Evolutionary conservation across 92 coral and sea anemone genomes (phyloP), one percentile per base, ranked within the genome.

Genomic region (Epizoanthus fatuus): DNA sequence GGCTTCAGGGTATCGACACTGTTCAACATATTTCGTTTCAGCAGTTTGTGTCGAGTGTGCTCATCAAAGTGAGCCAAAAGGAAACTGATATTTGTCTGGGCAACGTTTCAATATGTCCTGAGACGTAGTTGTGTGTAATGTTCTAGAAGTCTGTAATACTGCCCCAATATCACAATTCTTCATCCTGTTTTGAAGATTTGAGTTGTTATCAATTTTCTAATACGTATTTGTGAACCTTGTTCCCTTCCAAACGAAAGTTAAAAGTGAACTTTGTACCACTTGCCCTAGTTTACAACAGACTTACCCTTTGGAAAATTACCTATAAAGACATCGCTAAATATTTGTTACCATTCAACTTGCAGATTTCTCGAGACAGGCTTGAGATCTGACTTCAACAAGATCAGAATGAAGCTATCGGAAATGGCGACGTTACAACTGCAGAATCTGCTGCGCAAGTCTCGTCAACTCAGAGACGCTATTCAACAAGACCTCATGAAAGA

Each of bases 331-430:
- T 58, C 25, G 1, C 25, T 83, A 59, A 45, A 55, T 4, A 52
- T 60, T 2, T 75, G 51, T 72, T 57, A 38, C 20, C 45, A 7
- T n/a, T 89, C 45, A 37, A 19, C 52, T 83, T 84, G 47, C 86
- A 97, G 99, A 90, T 97, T 95, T 84, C 91, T 97, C 89, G 98
- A 95, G 75, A 95, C 99, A 25, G 99, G 99, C 13, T 81, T 89
- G 54, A 95, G 98, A 59, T 97, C 99, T 6, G 99, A 97, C 82
- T 97, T 97, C 92, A 97, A 95, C 93, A 95, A 96, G 86, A 94
- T 97, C 87, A 88, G 99, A 86, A 92, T 94, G 83, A 97, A 97
- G 82, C 84, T 97, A 47, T 94, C 99, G 40, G 99, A 97, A 76
- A 97, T 97, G 95, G 97, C 93, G 4, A 75, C 91, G 25, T 81